A percentile compares a stretch with the other conserved stretches of the same genome.
Conservation (phyloP, 2,888 invertebrate genomes). For the Physocephala rufipes region DNA sequence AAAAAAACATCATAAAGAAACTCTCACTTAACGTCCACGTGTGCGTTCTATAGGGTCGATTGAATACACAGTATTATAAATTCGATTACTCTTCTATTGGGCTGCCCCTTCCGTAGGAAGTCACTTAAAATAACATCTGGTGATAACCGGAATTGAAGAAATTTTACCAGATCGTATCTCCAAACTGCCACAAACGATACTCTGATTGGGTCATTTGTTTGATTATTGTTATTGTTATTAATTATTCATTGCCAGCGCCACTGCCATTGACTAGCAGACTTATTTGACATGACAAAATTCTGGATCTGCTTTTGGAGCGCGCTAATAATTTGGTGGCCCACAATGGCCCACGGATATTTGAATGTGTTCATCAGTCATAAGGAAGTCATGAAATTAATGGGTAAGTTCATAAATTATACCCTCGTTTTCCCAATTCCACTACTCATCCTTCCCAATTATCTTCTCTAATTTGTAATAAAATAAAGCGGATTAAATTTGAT, state of each 20-base stretch:
- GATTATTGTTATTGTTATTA: too few species aligned
- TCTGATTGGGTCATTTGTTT: too few species aligned
- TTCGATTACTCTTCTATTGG: too few species aligned
- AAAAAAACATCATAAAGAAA: neutral
- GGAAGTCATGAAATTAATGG: conserved; percentile 81
- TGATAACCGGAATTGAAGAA: too few species aligned
- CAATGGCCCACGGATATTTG: conserved; percentile 74
- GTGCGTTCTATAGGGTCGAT: too few species aligned
- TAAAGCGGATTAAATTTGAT: neutral
- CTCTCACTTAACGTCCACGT: too few species aligned
- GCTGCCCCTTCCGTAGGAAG: too few species aligned
- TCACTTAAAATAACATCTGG: too few species aligned
- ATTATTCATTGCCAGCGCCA: too few species aligned
- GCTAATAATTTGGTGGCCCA: conserved; percentile 56
- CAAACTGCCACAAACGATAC: too few species aligned
- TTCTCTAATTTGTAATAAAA: neutral
- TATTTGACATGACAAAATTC: conserved; percentile 53
- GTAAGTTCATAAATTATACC: conserved; percentile 68
- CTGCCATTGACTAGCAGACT: neutral
- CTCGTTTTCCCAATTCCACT: neutral
- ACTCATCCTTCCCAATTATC: neutral
- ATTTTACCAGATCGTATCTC: too few species aligned
- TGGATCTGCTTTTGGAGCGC: conserved; percentile 55
- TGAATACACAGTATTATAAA: too few species aligned
- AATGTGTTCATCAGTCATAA: conserved; percentile 83